Conservation (phyloP, 2,113 vertebrate genomes). For the Alces alces region DNA sequence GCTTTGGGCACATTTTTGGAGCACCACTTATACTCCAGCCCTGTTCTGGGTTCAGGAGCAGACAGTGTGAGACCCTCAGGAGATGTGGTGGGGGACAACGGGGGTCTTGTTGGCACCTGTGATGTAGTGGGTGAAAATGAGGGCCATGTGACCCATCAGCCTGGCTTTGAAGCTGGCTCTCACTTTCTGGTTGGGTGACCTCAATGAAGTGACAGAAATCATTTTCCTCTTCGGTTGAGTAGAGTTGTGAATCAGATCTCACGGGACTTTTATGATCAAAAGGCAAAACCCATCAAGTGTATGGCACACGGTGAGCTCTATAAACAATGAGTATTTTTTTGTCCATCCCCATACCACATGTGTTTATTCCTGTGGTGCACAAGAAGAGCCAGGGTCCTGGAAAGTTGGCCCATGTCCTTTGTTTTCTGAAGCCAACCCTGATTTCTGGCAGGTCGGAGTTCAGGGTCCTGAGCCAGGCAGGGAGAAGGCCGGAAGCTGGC, state of each 20-base stretch:
- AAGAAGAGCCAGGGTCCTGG: not conserved
- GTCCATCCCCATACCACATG: rapidly evolving
- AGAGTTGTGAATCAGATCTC: not conserved
- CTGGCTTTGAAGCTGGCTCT: not conserved
- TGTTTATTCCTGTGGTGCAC: not conserved
- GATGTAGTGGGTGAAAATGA: not conserved
- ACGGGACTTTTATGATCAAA: not conserved
- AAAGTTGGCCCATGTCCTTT: rapidly evolving
- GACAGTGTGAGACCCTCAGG: not conserved
- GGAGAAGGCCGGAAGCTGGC: not conserved
- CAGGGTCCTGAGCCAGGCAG: not conserved
- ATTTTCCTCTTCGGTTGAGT: not conserved
- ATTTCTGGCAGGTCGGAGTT: not conserved
- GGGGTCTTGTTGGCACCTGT: not conserved
- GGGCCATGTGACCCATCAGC: not conserved
- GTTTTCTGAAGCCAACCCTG: not conserved
- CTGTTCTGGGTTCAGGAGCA: not conserved
- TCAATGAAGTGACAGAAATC: not conserved
- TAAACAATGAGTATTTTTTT: not conserved
- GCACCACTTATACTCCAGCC: no score
- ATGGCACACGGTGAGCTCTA: not conserved
- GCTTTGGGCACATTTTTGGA: not conserved
- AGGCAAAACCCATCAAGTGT: not conserved
- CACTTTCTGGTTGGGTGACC: not conserved
- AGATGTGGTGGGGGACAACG: not conserved